These are phyloP conservation scores for Stegodyphus mimosarum DNA, from an alignment of 1,140 invertebrate species.

Conservation along the genomic window DNA sequence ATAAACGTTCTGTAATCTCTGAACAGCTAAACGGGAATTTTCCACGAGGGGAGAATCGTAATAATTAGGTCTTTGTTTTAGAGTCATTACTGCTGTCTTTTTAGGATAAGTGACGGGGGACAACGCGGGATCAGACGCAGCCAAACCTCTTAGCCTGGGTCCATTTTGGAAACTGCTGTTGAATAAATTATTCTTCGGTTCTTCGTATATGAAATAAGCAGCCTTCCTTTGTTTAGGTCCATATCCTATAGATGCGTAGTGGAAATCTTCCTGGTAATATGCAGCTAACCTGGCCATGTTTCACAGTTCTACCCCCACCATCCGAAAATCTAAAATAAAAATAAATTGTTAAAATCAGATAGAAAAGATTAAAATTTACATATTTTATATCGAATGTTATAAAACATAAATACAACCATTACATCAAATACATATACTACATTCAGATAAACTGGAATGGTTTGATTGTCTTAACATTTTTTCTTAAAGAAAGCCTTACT, in stretches of 20 bases:
- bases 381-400: background rate
- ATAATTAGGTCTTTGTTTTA: slow-evolving; percentile 5
- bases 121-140: slow-evolving; percentile 21
- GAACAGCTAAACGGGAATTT: background rate
- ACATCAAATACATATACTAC: no score
- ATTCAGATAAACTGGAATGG: no score
- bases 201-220: slow-evolving; percentile 21
- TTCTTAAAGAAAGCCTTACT: no score
- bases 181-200: slow-evolving; percentile 16
- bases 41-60: slow-evolving; percentile 6
- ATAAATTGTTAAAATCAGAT: background rate
- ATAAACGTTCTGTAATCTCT: slow-evolving; percentile 1
- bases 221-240: slow-evolving; percentile 45
- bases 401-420: no score
- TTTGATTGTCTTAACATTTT: no score
- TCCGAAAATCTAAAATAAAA: background rate
- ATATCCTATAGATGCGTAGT: slow-evolving; percentile 12
- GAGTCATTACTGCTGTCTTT: background rate
- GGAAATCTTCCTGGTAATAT: slow-evolving; percentile 54
- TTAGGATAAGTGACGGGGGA: background rate
- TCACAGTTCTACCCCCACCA: background rate
- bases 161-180: background rate
- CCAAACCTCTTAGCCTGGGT: slow-evolving; percentile 7
- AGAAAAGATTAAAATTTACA: background rate
- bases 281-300: slow-evolving; percentile 48